A percentile compares a stretch with the other conserved stretches of the same genome.
These are phyloP conservation scores for Thereva unica DNA, from an alignment of 2,888 invertebrate genomes.

Conservation along the genomic window DNA sequence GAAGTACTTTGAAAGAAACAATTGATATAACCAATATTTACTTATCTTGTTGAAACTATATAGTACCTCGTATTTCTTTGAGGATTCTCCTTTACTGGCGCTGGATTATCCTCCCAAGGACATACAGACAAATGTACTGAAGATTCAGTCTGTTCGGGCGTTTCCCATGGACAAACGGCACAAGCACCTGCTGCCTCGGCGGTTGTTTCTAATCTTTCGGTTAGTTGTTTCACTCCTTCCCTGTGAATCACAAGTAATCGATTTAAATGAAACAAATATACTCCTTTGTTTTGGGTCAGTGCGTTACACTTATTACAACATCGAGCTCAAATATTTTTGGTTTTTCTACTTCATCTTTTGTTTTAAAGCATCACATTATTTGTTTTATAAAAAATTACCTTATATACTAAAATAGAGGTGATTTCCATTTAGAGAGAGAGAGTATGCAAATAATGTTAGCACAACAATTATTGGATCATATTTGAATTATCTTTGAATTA, in stretches of 20 bases:
- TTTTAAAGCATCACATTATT: too few relatives aligned
- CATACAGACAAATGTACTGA: slow-evolving; percentile 52
- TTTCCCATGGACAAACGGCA: slow-evolving; percentile 57
- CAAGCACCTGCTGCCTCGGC: slow-evolving; percentile 48
- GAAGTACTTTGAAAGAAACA: slow-evolving; percentile 47
- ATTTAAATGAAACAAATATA: too few relatives aligned
- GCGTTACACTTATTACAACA: too few relatives aligned
- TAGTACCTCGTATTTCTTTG: slow-evolving; percentile 33
- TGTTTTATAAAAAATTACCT: too few relatives aligned
- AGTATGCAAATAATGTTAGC: too few relatives aligned
- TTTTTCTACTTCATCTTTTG: too few relatives aligned
- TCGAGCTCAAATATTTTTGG: too few relatives aligned
- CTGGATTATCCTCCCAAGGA: slow-evolving; percentile 52
- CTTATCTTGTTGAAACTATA: slow-evolving; percentile 1
- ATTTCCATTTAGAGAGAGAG: too few relatives aligned
- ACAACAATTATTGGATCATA: too few relatives aligned
- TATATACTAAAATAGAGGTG: too few relatives aligned
- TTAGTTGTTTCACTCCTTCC: slow-evolving; percentile 50
- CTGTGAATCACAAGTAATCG: slow-evolving; percentile 42
- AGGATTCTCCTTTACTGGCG: slow-evolving; percentile 5
- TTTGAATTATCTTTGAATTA: too few relatives aligned
- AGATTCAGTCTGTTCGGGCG: slow-evolving; percentile 44
- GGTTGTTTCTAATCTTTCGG: slow-evolving; percentile 51
- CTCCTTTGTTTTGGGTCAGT: too few relatives aligned
- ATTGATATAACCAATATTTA: neutral